Conservation (phyloP, 2,797 vertebrate species). For the Danionella dracula region DNA sequence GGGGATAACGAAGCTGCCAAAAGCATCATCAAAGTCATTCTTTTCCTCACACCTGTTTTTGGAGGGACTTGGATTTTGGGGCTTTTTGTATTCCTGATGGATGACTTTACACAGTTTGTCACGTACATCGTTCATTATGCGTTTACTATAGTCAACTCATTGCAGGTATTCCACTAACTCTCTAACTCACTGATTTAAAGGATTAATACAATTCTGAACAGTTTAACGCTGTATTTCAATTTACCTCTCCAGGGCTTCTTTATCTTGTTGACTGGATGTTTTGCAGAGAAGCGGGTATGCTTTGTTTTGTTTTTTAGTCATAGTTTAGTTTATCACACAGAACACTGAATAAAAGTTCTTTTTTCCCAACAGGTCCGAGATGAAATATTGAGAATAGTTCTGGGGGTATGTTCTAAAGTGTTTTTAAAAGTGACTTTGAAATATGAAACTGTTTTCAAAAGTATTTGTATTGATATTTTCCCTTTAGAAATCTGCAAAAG, state of each 20-base stretch:
- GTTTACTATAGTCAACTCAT: slow-evolving; percentile 73
- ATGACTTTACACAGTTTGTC: fast-evolving
- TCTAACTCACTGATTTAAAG: no score
- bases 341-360: background rate
- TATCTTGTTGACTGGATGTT: slow-evolving; percentile 65
- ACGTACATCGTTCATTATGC: slow-evolving; percentile 35
- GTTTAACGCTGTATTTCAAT: no score
- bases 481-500: slow-evolving; percentile 19
- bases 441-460: no score
- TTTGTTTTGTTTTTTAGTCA: background rate
- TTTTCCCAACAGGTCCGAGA: slow-evolving; percentile 62
- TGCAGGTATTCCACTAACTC: slow-evolving; percentile 68
- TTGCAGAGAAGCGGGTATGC: slow-evolving; percentile 71
- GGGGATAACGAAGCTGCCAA: slow-evolving; percentile 69
- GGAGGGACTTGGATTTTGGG: slow-evolving; percentile 75
- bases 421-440: background rate
- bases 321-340: no score
- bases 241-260: slow-evolving; percentile 65
- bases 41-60: slow-evolving; percentile 73
- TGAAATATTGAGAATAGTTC: slow-evolving; percentile 57
- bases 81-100: slow-evolving; percentile 49
- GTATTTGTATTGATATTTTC: background rate
- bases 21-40: slow-evolving; percentile 71
- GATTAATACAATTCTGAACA: no score
- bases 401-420: slow-evolving; percentile 51